A percentile compares a stretch with the other conserved stretches of the same genome.
Conservation (phyloP, 2,113 vertebrate genomes). For the Jacana jacana region DNA sequence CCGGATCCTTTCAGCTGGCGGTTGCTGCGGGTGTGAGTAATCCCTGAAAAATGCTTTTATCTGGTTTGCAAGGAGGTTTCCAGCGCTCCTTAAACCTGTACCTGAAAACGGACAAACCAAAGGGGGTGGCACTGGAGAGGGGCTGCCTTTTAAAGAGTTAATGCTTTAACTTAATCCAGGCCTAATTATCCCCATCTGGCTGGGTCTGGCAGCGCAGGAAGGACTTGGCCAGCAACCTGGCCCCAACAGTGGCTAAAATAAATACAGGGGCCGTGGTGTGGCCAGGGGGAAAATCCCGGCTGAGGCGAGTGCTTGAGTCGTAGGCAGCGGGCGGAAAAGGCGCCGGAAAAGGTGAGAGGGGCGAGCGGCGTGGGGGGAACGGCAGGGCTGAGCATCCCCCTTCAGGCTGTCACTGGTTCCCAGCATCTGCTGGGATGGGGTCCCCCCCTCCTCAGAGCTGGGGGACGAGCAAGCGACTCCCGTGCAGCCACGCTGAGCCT, state of each 20-base stretch:
- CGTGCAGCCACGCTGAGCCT: rapidly evolving
- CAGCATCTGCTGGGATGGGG: rapidly evolving
- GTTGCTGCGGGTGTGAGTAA: background rate
- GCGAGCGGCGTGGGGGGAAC: rapidly evolving
- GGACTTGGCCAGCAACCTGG: slow-evolving; percentile 7
- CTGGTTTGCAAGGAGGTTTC: background rate
- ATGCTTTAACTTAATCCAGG: slow-evolving; percentile 7
- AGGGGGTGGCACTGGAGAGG: background rate
- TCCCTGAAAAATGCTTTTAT: background rate
- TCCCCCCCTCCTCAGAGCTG: rapidly evolving
- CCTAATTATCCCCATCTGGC: slow-evolving; percentile 48
- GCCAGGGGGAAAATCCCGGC: background rate
- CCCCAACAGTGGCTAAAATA: slow-evolving; percentile 41
- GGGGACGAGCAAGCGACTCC: background rate
- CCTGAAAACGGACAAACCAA: background rate
- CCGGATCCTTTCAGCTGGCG: background rate
- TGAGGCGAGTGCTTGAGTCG: rapidly evolving
- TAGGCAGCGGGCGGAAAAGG: rapidly evolving
- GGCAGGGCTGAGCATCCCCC: rapidly evolving
- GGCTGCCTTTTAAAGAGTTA: background rate
- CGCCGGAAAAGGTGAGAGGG: background rate
- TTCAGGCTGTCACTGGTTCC: rapidly evolving
- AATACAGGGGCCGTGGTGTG: background rate
- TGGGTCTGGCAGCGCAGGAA: background rate
- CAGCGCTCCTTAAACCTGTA: rapidly evolving